Evolutionary conservation across 2,797 vertebrate species (phyloP).

Genomic region (Spheniscus humboldti): DNA sequence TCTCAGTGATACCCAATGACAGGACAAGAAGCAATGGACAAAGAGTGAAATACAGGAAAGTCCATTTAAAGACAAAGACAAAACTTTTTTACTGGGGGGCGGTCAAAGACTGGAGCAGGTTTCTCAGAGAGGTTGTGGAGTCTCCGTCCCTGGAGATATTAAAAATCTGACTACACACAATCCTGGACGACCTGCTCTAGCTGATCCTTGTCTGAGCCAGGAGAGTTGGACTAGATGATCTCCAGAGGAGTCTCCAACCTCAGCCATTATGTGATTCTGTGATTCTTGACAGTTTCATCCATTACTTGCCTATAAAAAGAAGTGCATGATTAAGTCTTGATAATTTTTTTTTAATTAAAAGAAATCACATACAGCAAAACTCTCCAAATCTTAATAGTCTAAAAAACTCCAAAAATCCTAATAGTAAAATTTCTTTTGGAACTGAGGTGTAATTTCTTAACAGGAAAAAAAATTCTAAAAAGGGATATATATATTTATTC

Average conservation of each 20-base stretch:
- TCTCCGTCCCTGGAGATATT: not conserved
- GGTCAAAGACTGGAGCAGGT: not conserved
- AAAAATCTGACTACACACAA: not conserved
- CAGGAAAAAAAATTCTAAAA: not conserved
- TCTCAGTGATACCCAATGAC: not conserved
- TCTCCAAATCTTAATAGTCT: not conserved
- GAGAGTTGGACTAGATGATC: not conserved
- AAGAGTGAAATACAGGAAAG: not conserved
- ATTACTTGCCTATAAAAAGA: slow-evolving; percentile 24
- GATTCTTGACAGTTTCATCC: not conserved
- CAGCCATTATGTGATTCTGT: not conserved
- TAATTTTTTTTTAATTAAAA: slow-evolving; percentile 19
- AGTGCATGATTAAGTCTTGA: not conserved
- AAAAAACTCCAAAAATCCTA: not conserved
- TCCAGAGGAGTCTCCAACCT: not conserved
- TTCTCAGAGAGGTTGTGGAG: not conserved
- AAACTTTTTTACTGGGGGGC: not conserved
- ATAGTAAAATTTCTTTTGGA: slow-evolving; percentile 48
- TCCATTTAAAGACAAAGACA: not conserved
- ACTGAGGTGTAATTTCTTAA: slow-evolving; percentile 29
- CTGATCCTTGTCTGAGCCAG: not conserved
- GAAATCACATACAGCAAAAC: slow-evolving; percentile 15
- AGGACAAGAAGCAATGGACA: not conserved
- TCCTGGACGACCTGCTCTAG: not conserved
- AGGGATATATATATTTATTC: not conserved